phyloP scores from a whole-genome alignment of 2,797 vertebrate genomes.

The Apogon hyalosoma region DNA sequence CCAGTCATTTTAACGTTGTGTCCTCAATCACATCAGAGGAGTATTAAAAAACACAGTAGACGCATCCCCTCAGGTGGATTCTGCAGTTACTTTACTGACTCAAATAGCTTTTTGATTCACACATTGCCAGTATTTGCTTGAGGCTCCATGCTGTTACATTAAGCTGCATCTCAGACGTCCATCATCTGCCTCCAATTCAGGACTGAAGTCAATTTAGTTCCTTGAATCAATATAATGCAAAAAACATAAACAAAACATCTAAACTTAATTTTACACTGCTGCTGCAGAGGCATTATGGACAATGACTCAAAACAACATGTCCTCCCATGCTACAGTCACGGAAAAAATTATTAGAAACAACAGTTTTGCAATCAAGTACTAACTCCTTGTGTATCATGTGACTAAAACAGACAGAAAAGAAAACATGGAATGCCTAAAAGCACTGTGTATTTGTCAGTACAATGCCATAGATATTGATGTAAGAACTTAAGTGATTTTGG shows the following conservation, averaged over 20 bases:
- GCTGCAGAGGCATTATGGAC: background rate
- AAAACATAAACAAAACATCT: conserved; percentile 19
- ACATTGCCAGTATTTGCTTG: conserved; percentile 9
- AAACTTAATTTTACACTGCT: conserved; percentile 16
- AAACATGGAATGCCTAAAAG: too few relatives aligned
- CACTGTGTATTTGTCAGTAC: too few relatives aligned
- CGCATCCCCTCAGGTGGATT: conserved; percentile 16
- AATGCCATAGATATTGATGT: too few relatives aligned
- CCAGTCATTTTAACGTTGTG: background rate
- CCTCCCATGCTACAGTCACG: too few relatives aligned
- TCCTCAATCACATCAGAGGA: conserved; percentile 9
- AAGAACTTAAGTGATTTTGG: too few relatives aligned
- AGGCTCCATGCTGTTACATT: conserved; percentile 38
- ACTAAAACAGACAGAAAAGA: too few relatives aligned
- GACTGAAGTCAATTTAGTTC: conserved; percentile 24
- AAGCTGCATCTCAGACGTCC: conserved; percentile 17
- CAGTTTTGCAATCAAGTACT: too few relatives aligned
- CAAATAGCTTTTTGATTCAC: conserved; percentile 67
- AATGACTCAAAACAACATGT: background rate
- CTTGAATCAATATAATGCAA: conserved; percentile 40
- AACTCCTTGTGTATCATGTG: too few relatives aligned
- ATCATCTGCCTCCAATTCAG: conserved; percentile 30
- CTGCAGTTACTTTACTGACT: conserved; percentile 15
- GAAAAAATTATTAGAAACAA: too few relatives aligned
- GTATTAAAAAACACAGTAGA: conserved; percentile 37